Conservation (phyloP, 2,797 vertebrate genomes). For the Mormyrus proboscirostris region DNA sequence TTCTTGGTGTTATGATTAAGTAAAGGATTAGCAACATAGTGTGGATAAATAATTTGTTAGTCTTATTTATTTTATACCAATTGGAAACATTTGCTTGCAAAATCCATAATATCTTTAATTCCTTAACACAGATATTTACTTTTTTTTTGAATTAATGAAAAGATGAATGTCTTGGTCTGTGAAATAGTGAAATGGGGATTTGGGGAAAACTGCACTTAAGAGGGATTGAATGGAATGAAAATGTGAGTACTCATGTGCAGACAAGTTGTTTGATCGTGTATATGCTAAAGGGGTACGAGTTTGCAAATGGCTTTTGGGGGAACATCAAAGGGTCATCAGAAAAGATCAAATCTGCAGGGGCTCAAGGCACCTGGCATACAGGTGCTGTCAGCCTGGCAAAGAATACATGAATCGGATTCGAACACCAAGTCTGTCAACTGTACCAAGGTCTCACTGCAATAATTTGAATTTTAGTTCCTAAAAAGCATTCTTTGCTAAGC, state of each 20-base stretch:
- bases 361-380: not conserved
- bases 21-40: slow-evolving; percentile 33
- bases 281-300: slow-evolving; percentile 31
- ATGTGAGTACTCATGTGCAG: slow-evolving; percentile 23
- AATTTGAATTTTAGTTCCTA: slow-evolving; percentile 40
- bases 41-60: slow-evolving; percentile 15
- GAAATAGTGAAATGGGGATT: not conserved
- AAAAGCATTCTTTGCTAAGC: slow-evolving; percentile 44
- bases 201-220: not conserved
- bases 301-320: not conserved
- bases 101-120: slow-evolving; percentile 34
- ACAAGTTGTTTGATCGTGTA: slow-evolving; percentile 35
- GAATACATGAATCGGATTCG: not conserved
- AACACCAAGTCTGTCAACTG: slow-evolving; percentile 18
- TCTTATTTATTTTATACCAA: slow-evolving; percentile 15
- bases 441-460: slow-evolving; percentile 49
- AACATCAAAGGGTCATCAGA: slow-evolving; percentile 5
- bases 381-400: slow-evolving; percentile 16
- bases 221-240: slow-evolving; percentile 17
- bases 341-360: not conserved
- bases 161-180: slow-evolving; percentile 29
- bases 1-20: slow-evolving; percentile 22
- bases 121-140: slow-evolving; percentile 34
- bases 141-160: slow-evolving; percentile 36
- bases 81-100: slow-evolving; percentile 41